phyloP scores from a whole-genome alignment of 2,797 vertebrate genomes.

The Sphaeramia orbicularis region DNA sequence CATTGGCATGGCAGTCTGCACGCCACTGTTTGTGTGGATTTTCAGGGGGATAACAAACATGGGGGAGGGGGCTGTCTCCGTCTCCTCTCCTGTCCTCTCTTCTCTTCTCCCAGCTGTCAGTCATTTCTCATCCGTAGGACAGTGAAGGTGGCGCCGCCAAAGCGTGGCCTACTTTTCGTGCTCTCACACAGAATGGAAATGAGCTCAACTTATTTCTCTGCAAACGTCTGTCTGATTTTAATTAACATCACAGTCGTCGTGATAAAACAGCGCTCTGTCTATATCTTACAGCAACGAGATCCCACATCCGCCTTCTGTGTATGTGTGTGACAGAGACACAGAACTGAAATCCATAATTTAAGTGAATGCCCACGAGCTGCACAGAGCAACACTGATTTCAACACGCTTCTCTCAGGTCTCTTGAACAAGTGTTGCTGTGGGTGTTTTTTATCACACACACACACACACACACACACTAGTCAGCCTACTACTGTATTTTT shows the following conservation, averaged over 20 bases:
- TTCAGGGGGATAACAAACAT: conserved; percentile 72
- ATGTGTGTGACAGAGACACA: conserved; percentile 57
- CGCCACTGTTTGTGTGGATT: conserved; percentile 48
- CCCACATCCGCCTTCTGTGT: conserved; percentile 57
- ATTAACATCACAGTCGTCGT: conserved; percentile 73
- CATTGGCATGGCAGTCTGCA: conserved; percentile 42
- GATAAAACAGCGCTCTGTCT: conserved; percentile 74
- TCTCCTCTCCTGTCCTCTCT: conserved; percentile 25
- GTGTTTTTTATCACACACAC: conserved; percentile 44
- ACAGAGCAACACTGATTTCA: conserved; percentile 73
- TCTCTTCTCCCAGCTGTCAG: conserved; percentile 60
- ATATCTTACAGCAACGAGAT: conserved; percentile 74
- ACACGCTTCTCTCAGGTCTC: conserved; percentile 69
- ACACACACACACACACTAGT: conserved; percentile 10
- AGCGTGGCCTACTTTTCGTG: conserved; percentile 76
- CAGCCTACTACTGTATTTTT: conserved; percentile 64
- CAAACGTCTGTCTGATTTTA: conserved; percentile 82
- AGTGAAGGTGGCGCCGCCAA: conserved; percentile 59
- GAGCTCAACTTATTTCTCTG: conserved; percentile 76
- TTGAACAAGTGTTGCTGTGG: conserved; percentile 57
- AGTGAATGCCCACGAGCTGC: conserved; percentile 79
- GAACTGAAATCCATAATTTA: conserved; percentile 81
- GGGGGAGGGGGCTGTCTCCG: conserved; percentile 22
- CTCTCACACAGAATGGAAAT: conserved; percentile 72
- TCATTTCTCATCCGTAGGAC: conserved; percentile 70